Percentiles rank a stretch among this genome's conserved stretches.
These are phyloP conservation scores for Gonatopus flavifemur DNA, from an alignment of 1,140 invertebrate species.

Conservation along the genomic window DNA sequence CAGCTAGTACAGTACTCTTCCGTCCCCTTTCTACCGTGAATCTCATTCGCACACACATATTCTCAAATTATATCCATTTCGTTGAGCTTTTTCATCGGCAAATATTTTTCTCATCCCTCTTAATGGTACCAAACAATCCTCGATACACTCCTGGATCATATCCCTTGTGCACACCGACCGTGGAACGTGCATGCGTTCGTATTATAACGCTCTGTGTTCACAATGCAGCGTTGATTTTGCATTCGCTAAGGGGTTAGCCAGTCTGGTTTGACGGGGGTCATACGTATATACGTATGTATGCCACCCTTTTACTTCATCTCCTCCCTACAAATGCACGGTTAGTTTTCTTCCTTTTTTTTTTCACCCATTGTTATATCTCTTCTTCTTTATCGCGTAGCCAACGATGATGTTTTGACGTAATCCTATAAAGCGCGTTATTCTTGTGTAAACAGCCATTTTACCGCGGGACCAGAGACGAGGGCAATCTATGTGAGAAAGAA, in stretches of 20 bases:
- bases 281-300: neutral
- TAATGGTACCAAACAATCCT: no score
- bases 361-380: constrained; percentile 20
- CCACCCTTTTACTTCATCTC: constrained; percentile 10
- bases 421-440: constrained; percentile 50
- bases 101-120: no score
- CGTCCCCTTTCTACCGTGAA: no score
- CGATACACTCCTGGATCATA: no score
- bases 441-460: constrained; percentile 43
- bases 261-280: no score
- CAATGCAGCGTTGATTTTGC: constrained; percentile 42
- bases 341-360: constrained; percentile 15
- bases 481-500: no score
- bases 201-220: neutral
- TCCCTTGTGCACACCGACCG: no score
- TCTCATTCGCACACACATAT: no score
- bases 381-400: constrained; percentile 3
- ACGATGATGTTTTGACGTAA: constrained; percentile 49
- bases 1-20: no score
- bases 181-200: no score
- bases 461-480: constrained; percentile 21
- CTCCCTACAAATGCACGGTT: neutral
- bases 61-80: no score
- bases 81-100: no score
- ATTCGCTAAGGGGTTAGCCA: constrained; percentile 19